Conservation (phyloP, 1,140 invertebrate genomes). For the Drosophila rhopaloa region DNA sequence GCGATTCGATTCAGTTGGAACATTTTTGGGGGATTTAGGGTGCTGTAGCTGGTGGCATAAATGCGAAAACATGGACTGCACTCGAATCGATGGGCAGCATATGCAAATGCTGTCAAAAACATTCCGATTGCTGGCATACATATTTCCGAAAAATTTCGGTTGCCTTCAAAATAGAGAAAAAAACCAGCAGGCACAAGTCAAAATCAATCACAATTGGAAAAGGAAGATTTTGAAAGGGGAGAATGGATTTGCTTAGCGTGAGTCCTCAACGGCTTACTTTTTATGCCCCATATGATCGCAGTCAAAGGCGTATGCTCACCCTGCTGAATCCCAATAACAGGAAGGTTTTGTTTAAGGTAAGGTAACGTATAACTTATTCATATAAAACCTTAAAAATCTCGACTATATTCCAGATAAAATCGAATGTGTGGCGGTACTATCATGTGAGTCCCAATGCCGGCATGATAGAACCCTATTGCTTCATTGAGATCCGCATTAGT, state of each 20-base stretch:
- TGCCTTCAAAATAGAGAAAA: slow-evolving; percentile 15
- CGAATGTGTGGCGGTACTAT: slow-evolving; percentile 30
- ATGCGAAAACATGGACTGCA: slow-evolving; percentile 45
- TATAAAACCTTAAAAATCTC: neutral
- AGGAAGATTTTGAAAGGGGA: neutral
- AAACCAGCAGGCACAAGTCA: slow-evolving; percentile 9
- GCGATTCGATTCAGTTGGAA: slow-evolving; percentile 18
- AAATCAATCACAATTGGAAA: slow-evolving; percentile 32
- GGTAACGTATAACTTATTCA: neutral
- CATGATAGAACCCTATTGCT: slow-evolving; percentile 27
- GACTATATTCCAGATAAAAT: slow-evolving; percentile 8
- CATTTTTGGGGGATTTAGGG: neutral
- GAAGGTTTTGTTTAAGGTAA: slow-evolving; percentile 47
- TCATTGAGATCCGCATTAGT: slow-evolving; percentile 27
- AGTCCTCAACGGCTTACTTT: slow-evolving; percentile 45
- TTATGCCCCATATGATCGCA: slow-evolving; percentile 51
- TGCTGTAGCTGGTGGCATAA: slow-evolving; percentile 27
- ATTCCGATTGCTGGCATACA: slow-evolving; percentile 47
- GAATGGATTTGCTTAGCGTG: slow-evolving; percentile 29
- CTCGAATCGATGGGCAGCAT: slow-evolving; percentile 36
- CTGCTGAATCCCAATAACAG: slow-evolving; percentile 38
- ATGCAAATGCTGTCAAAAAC: slow-evolving; percentile 62
- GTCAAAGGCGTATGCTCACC: slow-evolving; percentile 42
- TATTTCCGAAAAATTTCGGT: slow-evolving; percentile 52
- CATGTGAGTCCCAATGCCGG: slow-evolving; percentile 30